Evolutionary conservation across 2,797 vertebrate species (phyloP).

Genomic region (Pogoniulus pusillus): DNA sequence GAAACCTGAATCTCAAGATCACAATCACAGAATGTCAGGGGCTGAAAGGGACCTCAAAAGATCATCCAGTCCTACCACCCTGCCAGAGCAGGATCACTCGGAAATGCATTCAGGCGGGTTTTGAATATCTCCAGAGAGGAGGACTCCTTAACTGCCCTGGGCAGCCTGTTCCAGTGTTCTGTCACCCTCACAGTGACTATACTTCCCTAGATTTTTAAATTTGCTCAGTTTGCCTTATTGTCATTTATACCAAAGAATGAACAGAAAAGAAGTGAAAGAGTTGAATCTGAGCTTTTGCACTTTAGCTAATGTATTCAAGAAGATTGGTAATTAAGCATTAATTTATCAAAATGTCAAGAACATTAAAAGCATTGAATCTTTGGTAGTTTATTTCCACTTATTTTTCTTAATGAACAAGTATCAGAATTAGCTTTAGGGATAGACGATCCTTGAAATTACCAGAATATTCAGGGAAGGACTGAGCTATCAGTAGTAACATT

Average conservation of each 20-base stretch:
- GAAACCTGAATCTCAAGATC: not conserved
- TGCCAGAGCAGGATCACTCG: too few species aligned
- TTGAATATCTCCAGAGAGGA: too few species aligned
- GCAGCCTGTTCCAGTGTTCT: too few species aligned
- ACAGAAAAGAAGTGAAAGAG: constrained; percentile 26
- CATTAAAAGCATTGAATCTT: constrained; percentile 1
- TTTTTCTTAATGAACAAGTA: constrained; percentile 14
- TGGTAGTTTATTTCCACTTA: constrained; percentile 3
- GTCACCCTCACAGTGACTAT: not conserved
- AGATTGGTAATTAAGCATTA: constrained; percentile 53
- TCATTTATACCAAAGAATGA: constrained; percentile 29
- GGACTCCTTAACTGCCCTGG: too few species aligned
- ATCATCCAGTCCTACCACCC: too few species aligned
- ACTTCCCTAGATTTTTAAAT: not conserved
- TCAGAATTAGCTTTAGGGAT: not conserved
- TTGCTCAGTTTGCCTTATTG: constrained; percentile 29
- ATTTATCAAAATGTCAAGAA: constrained; percentile 65
- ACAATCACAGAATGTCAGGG: too few species aligned
- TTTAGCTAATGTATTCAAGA: constrained; percentile 35
- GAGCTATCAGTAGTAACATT: not conserved
- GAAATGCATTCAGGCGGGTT: too few species aligned
- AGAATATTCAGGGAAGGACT: not conserved
- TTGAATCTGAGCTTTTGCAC: constrained; percentile 14
- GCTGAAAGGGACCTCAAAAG: too few species aligned
- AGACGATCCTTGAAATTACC: constrained; percentile 2